Evolutionary conservation across 2,113 vertebrate species (phyloP).

Genomic region (Notarius lentiginosus): DNA sequence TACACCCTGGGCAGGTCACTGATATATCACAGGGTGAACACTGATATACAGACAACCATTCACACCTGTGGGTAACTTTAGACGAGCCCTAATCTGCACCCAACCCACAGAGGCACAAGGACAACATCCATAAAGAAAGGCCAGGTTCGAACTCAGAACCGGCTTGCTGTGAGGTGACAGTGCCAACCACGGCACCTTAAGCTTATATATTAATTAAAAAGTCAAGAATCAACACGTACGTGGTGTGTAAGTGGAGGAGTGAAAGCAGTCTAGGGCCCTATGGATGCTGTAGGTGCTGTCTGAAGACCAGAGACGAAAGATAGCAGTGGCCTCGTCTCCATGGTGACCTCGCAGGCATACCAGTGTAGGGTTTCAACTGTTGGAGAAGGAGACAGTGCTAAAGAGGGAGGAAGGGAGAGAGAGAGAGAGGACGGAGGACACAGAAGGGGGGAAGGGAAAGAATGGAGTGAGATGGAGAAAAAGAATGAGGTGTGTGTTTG

Average conservation of each 20-base stretch:
- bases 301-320: constrained; percentile 53
- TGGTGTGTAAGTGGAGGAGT: background rate
- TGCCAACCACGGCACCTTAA: no score
- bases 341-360: constrained; percentile 63
- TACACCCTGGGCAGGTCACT: no score
- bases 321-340: constrained; percentile 59
- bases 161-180: no score
- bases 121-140: no score
- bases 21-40: no score
- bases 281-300: constrained; percentile 43
- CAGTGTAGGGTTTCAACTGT: constrained; percentile 62
- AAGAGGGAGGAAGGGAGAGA: constrained; percentile 45
- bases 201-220: no score
- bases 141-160: no score
- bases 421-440: constrained; percentile 32
- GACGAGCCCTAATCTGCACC: no score
- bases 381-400: constrained; percentile 50
- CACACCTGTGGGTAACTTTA: no score
- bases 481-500: constrained; percentile 21
- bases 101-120: no score
- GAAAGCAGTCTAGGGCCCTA: constrained; percentile 4
- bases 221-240: background rate
- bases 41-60: no score
- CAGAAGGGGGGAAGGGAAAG: constrained; percentile 9
- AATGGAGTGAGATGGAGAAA: constrained; percentile 21